Percentiles rank a stretch among this genome's conserved stretches.
phyloP scores from a whole-genome alignment of 2,113 vertebrate species.

The Aleadryas rufinucha region DNA sequence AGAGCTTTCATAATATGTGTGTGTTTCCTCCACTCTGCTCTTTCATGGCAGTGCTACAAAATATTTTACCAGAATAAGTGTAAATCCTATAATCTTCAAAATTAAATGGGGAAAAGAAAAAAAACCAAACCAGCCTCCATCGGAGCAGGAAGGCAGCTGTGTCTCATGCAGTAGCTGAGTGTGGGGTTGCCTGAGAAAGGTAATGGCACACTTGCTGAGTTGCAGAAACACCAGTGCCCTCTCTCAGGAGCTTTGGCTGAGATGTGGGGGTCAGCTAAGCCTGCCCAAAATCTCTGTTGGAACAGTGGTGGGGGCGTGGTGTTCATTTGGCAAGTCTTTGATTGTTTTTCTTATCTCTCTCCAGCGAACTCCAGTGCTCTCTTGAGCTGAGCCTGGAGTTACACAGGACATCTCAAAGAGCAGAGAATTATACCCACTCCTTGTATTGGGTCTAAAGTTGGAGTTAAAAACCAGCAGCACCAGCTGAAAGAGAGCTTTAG shows the following conservation, averaged over 20 bases:
- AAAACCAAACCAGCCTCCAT: background rate
- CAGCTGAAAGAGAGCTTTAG: background rate
- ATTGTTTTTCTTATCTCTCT: background rate
- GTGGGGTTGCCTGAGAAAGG: background rate
- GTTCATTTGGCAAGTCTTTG: fast-evolving
- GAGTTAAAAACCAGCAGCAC: background rate
- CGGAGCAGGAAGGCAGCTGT: background rate
- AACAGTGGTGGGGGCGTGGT: background rate
- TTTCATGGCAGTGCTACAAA: background rate
- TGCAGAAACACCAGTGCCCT: background rate
- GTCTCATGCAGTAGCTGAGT: background rate
- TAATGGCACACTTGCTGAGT: background rate
- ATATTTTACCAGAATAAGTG: background rate
- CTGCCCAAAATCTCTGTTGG: background rate
- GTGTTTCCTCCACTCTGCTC: background rate
- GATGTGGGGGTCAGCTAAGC: background rate
- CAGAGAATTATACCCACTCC: background rate
- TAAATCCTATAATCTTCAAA: slow-evolving; percentile 52
- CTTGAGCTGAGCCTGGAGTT: background rate
- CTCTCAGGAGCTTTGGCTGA: background rate
- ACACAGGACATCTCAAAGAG: background rate
- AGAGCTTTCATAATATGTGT: background rate
- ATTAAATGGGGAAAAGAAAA: background rate
- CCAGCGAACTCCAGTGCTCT: background rate
- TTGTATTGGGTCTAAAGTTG: background rate